Evolutionary conservation across 2,888 invertebrate genomes (phyloP).

Genomic region (Deroplatys truncata): DNA sequence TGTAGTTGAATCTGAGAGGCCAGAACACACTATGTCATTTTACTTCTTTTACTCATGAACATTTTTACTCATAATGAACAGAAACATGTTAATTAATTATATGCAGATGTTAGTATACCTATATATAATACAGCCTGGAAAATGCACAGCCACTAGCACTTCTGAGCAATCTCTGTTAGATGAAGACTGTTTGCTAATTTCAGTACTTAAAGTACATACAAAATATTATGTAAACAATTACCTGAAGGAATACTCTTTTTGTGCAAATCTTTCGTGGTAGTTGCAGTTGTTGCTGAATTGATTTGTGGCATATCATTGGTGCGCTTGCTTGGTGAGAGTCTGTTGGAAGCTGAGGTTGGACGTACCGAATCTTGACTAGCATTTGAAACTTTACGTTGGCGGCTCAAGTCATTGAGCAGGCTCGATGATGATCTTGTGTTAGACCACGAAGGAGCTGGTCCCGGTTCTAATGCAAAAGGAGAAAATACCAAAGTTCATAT

Average conservation of each 20-base stretch:
- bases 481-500: background rate
- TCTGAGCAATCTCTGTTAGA: too few relatives aligned
- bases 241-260: slow-evolving; percentile 16
- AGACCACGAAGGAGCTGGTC: slow-evolving; percentile 47
- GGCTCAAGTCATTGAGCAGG: slow-evolving; percentile 24
- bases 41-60: too few relatives aligned
- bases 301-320: slow-evolving; percentile 49
- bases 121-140: too few relatives aligned
- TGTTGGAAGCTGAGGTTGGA: slow-evolving; percentile 18
- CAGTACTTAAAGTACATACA: too few relatives aligned
- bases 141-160: too few relatives aligned
- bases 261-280: slow-evolving; percentile 37
- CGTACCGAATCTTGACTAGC: slow-evolving; percentile 20
- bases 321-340: slow-evolving; percentile 39
- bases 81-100: too few relatives aligned
- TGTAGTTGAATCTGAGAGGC: too few relatives aligned
- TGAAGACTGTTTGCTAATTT: too few relatives aligned
- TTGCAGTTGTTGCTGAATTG: slow-evolving; percentile 40
- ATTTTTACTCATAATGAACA: too few relatives aligned
- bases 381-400: slow-evolving; percentile 25
- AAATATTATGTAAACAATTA: background rate
- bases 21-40: too few relatives aligned
- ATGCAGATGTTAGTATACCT: too few relatives aligned
- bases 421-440: slow-evolving; percentile 3
- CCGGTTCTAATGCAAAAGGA: slow-evolving; percentile 44